Evolutionary conservation across 37 sponge, comb jelly and placozoan species (phyloP).

Genomic region (Spongilla lacustris): DNA sequence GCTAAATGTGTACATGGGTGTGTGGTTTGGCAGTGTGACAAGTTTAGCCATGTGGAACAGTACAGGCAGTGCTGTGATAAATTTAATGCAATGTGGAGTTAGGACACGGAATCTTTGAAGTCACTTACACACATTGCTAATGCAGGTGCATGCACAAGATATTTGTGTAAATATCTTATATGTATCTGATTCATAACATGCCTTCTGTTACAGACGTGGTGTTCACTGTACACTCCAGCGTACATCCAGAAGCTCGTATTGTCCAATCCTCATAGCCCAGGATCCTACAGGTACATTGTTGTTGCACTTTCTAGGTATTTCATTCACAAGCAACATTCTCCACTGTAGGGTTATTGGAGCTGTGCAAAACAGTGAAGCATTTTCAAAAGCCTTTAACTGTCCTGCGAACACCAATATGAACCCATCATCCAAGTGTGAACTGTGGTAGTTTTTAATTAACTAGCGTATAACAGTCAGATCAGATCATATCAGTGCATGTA

Average conservation of each 20-base stretch:
- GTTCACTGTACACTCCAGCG: constrained; percentile 46
- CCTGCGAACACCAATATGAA: constrained; percentile 52
- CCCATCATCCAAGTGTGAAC: constrained; percentile 61
- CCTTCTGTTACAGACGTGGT: constrained; percentile 58
- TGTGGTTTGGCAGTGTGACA: no score
- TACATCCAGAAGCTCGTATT: constrained; percentile 20
- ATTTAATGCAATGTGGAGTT: no score
- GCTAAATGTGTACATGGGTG: no score
- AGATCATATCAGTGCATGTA: no score
- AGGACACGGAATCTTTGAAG: no score
- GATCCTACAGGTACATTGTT: constrained; percentile 43
- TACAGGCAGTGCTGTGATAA: background rate
- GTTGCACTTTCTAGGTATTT: no score
- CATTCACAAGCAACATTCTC: no score
- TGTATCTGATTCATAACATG: no score
- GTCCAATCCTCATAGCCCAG: constrained; percentile 75
- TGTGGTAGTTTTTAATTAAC: constrained; percentile 65
- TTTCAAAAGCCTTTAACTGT: constrained; percentile 78
- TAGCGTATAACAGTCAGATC: no score
- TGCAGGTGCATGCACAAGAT: no score
- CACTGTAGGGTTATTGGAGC: constrained; percentile 71
- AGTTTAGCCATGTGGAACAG: background rate
- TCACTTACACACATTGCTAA: no score
- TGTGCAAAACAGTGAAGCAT: constrained; percentile 69
- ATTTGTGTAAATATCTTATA: no score